Conservation (phyloP, 2,888 invertebrate genomes). For the Mythimna albipuncta region DNA sequence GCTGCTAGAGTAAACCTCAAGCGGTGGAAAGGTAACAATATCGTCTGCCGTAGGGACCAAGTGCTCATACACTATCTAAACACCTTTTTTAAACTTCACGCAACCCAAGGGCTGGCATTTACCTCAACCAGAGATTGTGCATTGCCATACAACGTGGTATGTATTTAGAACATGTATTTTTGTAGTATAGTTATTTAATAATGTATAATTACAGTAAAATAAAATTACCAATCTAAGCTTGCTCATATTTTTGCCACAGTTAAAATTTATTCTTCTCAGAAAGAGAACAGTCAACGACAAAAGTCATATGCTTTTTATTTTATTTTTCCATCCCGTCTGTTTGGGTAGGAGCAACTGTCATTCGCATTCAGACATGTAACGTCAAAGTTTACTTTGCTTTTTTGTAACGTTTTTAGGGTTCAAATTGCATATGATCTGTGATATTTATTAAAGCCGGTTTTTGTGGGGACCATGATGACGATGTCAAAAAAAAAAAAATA, state of each 20-base stretch:
- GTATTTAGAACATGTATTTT: no score
- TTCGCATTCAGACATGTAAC: slow-evolving; percentile 54
- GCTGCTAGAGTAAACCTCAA: no score
- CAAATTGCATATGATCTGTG: slow-evolving; percentile 42
- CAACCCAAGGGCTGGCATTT: no score
- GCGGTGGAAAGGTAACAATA: no score
- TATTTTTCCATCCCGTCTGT: slow-evolving; percentile 37
- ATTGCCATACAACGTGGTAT: no score
- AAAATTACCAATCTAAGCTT: background rate
- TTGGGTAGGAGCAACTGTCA: slow-evolving; percentile 58
- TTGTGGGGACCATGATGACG: slow-evolving; percentile 30
- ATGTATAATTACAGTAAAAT: background rate
- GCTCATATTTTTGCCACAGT: slow-evolving; percentile 23
- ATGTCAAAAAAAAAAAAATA: no score
- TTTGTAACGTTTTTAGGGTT: slow-evolving; percentile 49
- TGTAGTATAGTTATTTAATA: no score
- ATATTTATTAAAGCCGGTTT: slow-evolving; percentile 47
- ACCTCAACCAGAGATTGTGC: no score
- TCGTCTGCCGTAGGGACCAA: no score
- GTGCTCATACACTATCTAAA: no score
- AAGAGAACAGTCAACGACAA: slow-evolving; percentile 57
- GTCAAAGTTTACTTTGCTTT: slow-evolving; percentile 49
- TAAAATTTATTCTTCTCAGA: slow-evolving; percentile 35
- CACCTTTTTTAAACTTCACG: no score
- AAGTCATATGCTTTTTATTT: slow-evolving; percentile 62